Conservation (phyloP, 2,113 vertebrate species). For the Hiodon tergisus region DNA sequence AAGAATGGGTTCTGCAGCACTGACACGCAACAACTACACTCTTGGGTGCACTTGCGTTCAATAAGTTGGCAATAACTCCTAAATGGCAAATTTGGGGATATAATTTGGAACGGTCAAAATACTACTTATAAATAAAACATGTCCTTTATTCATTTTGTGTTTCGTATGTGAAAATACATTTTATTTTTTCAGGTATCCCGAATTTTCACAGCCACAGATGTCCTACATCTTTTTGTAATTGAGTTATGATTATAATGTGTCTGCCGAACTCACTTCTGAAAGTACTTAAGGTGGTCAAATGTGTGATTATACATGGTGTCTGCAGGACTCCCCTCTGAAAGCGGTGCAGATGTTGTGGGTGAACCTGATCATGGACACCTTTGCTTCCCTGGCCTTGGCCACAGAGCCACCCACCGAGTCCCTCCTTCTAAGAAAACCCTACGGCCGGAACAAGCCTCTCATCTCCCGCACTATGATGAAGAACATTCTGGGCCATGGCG, state of each 20-base stretch:
- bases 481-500: slow-evolving; percentile 93
- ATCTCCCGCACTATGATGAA: slow-evolving; percentile 99
- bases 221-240: no score
- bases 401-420: slow-evolving; percentile 96
- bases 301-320: slow-evolving; percentile 32
- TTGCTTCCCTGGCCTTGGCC: slow-evolving; percentile 93
- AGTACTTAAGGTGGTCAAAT: neutral
- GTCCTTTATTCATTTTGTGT: neutral
- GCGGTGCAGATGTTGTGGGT: slow-evolving; percentile 99
- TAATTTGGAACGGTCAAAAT: no score
- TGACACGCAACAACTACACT: no score
- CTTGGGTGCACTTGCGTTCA: no score
- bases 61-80: no score
- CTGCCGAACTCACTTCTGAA: neutral
- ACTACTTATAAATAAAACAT: no score
- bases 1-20: no score
- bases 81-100: no score
- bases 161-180: neutral
- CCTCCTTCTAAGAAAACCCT: slow-evolving; percentile 88
- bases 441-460: slow-evolving; percentile 96
- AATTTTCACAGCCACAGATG: no score
- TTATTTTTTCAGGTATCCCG: no score
- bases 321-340: slow-evolving; percentile 93
- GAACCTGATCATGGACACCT: slow-evolving; percentile 98
- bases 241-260: neutral